Evolutionary conservation across 37 sponge, comb jelly and placozoan species (phyloP), one percentile per base, ranked within the genome.

Genomic region (Oscarella lobularis): DNA sequence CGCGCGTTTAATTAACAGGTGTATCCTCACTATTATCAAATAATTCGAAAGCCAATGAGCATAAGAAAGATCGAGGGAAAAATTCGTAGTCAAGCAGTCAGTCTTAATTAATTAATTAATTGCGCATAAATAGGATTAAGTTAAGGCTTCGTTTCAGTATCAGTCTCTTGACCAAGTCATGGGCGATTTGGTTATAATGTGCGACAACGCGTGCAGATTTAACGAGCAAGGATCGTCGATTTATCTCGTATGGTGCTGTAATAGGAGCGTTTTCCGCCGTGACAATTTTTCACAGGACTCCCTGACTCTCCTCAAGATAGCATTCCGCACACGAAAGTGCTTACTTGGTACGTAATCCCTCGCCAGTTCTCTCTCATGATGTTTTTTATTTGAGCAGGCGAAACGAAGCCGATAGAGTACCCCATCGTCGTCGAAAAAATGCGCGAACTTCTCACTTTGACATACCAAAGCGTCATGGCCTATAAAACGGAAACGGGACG

Each of bases 31-130:
- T 92, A 86, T 75, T 77, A 81, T 65, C 31, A 82, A 30, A 84
- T 89, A 35, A 84, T 92, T 37, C 85, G 76, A 79, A 83, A 76
- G 66, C 77, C 83, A 2, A 77, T 89, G 4, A 84, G 86, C 67
- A 76, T 89, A 39, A 38, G 68, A 6, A 67, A 39, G 33, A 74
- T 89, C 34, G 6, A 74, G 2, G 74, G 35, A 38, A 86, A 80
- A 74, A 27, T 77, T 6, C 35, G 55, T 20, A 33, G 38, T 1
- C 48, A 37, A 9, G 35, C 78, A 76, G 86, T 82, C 2, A 20
- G 60, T 48, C n/a, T n/a, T n/a, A n/a, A n/a, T n/a, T n/a, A n/a
- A n/a, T n/a, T n/a, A n/a, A n/a, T 48, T 48, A 48, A 9, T 48
- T 20, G 20, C 9, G 60, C 60, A 48, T 48, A 27, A 20, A 48